Evolutionary conservation across 1,140 invertebrate species (phyloP), one percentile per base, ranked within the genome.

Genomic region (Zaprionus capensis): DNA sequence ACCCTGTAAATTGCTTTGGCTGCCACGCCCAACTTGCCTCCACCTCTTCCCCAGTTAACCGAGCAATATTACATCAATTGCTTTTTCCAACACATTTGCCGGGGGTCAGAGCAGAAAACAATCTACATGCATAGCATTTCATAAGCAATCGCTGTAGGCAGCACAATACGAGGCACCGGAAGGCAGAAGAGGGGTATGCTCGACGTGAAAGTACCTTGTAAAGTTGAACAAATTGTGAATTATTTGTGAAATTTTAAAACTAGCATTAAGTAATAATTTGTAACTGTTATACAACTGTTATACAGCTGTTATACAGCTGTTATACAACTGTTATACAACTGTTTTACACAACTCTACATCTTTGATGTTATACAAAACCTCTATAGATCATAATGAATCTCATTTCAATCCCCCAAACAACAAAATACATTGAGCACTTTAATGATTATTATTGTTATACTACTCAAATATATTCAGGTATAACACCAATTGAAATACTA

Each of bases 81-180:
- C 64, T 70, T 72, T 87, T 83, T 83, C 77, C 80, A 88, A 81
- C 71, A 81, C 71, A 86, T 81, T 83, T 72, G 78, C 74, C 66
- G 57, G 34, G 65, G 67, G 70, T 56, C 26, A 46, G 53, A 36
- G 20, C 11, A 56, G 28, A 24, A 46, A 76, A 49, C 62, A 82
- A 78, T 74, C 61, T 84, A 75, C 74, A 84, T 68, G 70, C 61
- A 83, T 64, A 58, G 68, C 80, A 72, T 80, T 70, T 57, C 53
- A 77, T 73, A 68, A 63, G 58, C 56, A 62, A 70, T n/a, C 17
- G 53, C 20, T 46, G 24, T 64, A 66, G 63, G 70, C 76, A 78
- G 6, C 65, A 58, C 41, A 64, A 49, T 56, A 51, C 28, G 46
- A 28, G 15, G 15, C 31, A 62, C 56, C 34, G 26, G 56, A 56